Conservation (phyloP, 1,140 invertebrate species). For the Drosophila paulistorum region DNA sequence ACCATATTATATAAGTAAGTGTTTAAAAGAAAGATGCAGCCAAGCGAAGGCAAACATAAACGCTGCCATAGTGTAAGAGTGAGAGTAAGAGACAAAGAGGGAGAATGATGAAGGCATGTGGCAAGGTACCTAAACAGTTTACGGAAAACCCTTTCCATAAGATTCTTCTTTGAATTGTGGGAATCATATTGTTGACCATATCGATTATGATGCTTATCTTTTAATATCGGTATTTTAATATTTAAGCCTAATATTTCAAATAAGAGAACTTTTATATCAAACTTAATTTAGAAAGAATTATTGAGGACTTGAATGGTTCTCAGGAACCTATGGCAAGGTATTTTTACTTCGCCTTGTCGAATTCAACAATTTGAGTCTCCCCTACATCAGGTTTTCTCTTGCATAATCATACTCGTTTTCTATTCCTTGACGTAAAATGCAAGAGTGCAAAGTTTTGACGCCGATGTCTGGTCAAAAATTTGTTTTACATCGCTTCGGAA, state of each 20-base stretch:
- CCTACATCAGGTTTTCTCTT: constrained; percentile 33
- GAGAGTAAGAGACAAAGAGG: background rate
- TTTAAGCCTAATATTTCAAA: no score
- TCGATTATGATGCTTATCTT: no score
- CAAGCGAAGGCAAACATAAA: constrained; percentile 41
- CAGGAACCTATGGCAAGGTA: background rate
- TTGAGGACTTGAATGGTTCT: no score
- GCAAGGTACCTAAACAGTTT: background rate
- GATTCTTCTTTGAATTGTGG: background rate
- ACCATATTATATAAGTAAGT: no score
- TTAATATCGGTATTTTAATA: no score
- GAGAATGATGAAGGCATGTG: background rate
- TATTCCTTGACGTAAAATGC: constrained; percentile 69
- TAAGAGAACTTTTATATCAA: no score
- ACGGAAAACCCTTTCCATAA: background rate
- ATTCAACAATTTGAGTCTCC: background rate
- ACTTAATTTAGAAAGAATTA: no score
- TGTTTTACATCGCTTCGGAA: constrained; percentile 46
- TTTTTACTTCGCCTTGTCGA: background rate
- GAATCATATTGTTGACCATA: background rate
- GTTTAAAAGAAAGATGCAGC: constrained; percentile 75
- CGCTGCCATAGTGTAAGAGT: background rate
- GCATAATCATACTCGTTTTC: constrained; percentile 27
- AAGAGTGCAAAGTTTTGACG: constrained; percentile 79
- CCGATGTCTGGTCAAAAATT: constrained; percentile 76